Percentiles rank a stretch among this genome's conserved stretches.
Conservation (phyloP, 1,140 invertebrate genomes). For the Plodia interpunctella region DNA sequence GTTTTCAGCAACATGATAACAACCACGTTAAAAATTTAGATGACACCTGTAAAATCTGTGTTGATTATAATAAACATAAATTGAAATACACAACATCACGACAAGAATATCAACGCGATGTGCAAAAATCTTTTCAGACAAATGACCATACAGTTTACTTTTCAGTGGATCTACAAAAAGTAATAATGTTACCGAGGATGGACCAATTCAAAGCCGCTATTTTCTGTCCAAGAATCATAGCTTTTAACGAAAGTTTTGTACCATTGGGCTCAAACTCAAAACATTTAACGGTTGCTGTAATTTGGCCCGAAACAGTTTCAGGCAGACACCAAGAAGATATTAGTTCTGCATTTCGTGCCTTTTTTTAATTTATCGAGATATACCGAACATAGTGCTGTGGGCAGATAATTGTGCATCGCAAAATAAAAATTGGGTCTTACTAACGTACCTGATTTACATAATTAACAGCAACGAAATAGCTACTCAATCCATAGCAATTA, state of each 20-base stretch:
- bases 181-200: constrained; percentile 30
- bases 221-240: constrained; percentile 29
- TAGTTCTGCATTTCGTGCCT: background rate
- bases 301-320: background rate
- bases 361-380: constrained; percentile 17
- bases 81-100: background rate
- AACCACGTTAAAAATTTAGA: background rate
- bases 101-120: background rate
- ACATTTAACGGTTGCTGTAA: background rate
- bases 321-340: background rate
- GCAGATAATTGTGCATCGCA: constrained; percentile 30
- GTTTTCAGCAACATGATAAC: too few species aligned
- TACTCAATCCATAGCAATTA: constrained; percentile 8
- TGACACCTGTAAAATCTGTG: constrained; percentile 1
- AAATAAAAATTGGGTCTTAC: constrained; percentile 42
- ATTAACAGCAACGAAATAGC: constrained; percentile 13
- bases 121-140: background rate
- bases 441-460: constrained; percentile 25
- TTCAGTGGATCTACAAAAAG: background rate
- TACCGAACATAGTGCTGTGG: constrained; percentile 32
- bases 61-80: background rate
- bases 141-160: background rate
- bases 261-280: background rate
- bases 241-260: constrained; percentile 37
- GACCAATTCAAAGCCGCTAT: constrained; percentile 28